A percentile compares a stretch with the other conserved stretches of the same genome.
Conservation (phyloP, 2,113 vertebrate species). For the Forbesichthys agassizii region DNA sequence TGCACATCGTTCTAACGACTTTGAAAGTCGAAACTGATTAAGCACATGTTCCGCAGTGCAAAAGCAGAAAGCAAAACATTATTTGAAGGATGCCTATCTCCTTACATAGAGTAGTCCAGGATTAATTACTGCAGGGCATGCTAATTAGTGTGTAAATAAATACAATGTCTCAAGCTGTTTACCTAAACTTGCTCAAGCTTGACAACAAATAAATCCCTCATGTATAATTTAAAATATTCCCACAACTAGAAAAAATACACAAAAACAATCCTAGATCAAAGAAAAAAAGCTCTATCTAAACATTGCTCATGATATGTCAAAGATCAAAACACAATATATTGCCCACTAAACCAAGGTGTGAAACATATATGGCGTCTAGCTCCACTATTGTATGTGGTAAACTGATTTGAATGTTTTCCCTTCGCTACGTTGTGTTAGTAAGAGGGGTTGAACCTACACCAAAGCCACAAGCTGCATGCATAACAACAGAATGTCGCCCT, state of each 20-base stretch:
- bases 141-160: slow-evolving; percentile 77
- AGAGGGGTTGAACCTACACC: too few species aligned
- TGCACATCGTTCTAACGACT: too few species aligned
- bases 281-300: slow-evolving; percentile 64
- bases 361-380: slow-evolving; percentile 37
- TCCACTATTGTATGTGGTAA: slow-evolving; percentile 25
- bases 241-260: slow-evolving; percentile 65
- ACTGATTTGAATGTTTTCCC: neutral
- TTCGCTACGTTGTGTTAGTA: neutral
- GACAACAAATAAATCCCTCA: slow-evolving; percentile 73
- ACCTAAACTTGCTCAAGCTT: slow-evolving; percentile 70
- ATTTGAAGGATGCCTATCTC: slow-evolving; percentile 62
- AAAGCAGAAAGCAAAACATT: slow-evolving; percentile 65
- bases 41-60: slow-evolving; percentile 59
- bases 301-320: slow-evolving; percentile 68
- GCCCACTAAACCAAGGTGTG: slow-evolving; percentile 51
- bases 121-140: slow-evolving; percentile 73
- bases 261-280: slow-evolving; percentile 76
- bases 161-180: slow-evolving; percentile 76
- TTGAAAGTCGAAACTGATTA: slow-evolving; percentile 63
- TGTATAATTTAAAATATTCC: slow-evolving; percentile 82
- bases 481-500: too few species aligned
- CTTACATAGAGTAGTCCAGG: slow-evolving; percentile 45
- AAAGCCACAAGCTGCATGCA: too few species aligned
- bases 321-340: slow-evolving; percentile 70